Evolutionary conservation across 2,797 vertebrate species (phyloP), one percentile per base, ranked within the genome.

Genomic region (Enteromius thamalakanensis): DNA sequence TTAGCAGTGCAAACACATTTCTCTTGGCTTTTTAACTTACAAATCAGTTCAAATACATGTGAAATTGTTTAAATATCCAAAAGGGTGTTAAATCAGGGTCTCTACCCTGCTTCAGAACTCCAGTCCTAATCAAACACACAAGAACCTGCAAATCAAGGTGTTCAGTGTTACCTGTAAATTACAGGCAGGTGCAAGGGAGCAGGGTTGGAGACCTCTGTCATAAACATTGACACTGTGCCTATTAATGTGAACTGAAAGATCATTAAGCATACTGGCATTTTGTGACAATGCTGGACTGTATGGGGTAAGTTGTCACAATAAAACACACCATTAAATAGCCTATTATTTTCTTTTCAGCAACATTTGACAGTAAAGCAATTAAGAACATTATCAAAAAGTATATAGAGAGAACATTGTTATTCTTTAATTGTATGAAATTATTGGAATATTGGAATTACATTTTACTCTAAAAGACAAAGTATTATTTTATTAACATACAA

Each of bases 1-100:
- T 64, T 84, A 87, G 71, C 79, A 76, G 72, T 49, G 82, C 70
- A 6, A 51, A 68, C 85, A 2, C 40, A 76, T 23, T 53, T 88
- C 84, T 85, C 60, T 85, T 88, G 64, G 89, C 64, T 85, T 86
- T 60, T 84, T 29, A 11, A 60, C 7, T 15, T 80, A 15, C 19
- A 79, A 58, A 70, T 34, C 45, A 49, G 14, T 60, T 58, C 0
- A 58, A 34, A 69, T 51, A n/a, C 45, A 53, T 23, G 7, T 40
- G 23, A n/a, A 76, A 14, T 17, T 7, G n/a, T 34, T 64, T 34
- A 11, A 6, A n/a, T n/a, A 23, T 19, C 17, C 6, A 17, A 6
- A 74, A 64, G 32, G 32, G 32, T 3, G 4, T 32, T 4, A 29
- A 62, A 0, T 29, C 26, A 0, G 23, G 12, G 26, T 26, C 23